These are phyloP conservation scores for Gymnopithys bicolor DNA, from an alignment of 2,797 vertebrate genomes.

Conservation along the genomic window DNA sequence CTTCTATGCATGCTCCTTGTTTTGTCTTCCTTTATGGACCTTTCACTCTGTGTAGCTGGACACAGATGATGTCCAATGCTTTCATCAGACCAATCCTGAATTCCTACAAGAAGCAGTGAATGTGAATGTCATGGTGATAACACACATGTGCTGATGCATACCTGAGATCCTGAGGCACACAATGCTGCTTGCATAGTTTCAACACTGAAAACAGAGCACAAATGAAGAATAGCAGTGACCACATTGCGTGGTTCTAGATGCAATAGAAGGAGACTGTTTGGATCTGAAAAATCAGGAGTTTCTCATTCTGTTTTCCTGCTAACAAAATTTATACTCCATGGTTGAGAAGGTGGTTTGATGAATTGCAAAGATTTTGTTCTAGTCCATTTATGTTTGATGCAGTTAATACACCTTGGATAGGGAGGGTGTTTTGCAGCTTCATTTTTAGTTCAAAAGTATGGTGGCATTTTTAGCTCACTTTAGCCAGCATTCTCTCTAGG, in stretches of 20 bases:
- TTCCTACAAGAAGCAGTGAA: neutral
- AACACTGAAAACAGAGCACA: neutral
- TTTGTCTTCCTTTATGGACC: neutral
- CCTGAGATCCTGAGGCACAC: neutral
- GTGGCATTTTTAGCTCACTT: neutral
- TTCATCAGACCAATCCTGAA: neutral
- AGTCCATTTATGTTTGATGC: neutral
- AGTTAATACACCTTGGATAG: neutral
- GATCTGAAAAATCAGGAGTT: neutral
- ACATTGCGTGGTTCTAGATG: neutral
- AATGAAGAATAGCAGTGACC: neutral
- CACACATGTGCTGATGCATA: accelerated
- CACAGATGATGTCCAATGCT: neutral
- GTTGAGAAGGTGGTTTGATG: neutral
- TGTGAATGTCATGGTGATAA: neutral
- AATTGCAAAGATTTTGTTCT: neutral
- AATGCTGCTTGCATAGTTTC: neutral
- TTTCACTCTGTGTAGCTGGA: neutral
- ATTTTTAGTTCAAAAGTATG: neutral
- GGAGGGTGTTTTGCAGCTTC: neutral
- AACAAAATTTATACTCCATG: neutral
- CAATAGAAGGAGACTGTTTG: neutral
- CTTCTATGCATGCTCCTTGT: neutral
- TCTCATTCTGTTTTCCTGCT: neutral
- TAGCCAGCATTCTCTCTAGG: neutral